Evolutionary conservation across 2,888 invertebrate species (phyloP).

Genomic region (Schrankia costaestrigalis): DNA sequence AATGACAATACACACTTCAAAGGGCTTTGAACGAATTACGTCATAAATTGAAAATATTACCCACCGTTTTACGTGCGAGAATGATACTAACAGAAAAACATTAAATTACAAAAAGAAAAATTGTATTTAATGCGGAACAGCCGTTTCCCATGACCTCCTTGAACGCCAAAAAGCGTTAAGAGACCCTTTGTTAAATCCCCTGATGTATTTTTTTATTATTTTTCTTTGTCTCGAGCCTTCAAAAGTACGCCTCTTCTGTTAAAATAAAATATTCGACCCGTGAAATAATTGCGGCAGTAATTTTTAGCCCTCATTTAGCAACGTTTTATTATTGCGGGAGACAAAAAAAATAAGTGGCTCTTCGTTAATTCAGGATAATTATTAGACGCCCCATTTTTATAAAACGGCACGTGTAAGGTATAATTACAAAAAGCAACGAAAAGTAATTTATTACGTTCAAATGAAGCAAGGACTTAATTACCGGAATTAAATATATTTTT

Average conservation of each 20-base stretch:
- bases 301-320: conserved; percentile 61
- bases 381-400: conserved; percentile 30
- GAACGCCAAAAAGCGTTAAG: conserved; percentile 54
- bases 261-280: conserved; percentile 66
- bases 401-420: conserved; percentile 19
- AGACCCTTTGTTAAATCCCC: conserved; percentile 56
- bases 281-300: conserved; percentile 66
- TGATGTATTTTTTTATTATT: conserved; percentile 61
- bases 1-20: conserved; percentile 15
- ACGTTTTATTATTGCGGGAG: conserved; percentile 43
- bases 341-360: conserved; percentile 39
- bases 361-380: conserved; percentile 48
- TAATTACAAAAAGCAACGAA: conserved; percentile 6
- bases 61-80: conserved; percentile 6
- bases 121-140: conserved; percentile 58
- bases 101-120: conserved; percentile 40
- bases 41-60: conserved; percentile 23
- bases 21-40: conserved; percentile 19
- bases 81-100: conserved; percentile 29
- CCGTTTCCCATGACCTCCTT: conserved; percentile 48
- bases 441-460: conserved; percentile 1
- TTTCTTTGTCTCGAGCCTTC: conserved; percentile 58
- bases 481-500: no score
- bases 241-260: conserved; percentile 46
- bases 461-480: no score